Evolutionary conservation across 2,888 invertebrate genomes (phyloP), one percentile per base, ranked within the genome.

Genomic region (Leucania comma): DNA sequence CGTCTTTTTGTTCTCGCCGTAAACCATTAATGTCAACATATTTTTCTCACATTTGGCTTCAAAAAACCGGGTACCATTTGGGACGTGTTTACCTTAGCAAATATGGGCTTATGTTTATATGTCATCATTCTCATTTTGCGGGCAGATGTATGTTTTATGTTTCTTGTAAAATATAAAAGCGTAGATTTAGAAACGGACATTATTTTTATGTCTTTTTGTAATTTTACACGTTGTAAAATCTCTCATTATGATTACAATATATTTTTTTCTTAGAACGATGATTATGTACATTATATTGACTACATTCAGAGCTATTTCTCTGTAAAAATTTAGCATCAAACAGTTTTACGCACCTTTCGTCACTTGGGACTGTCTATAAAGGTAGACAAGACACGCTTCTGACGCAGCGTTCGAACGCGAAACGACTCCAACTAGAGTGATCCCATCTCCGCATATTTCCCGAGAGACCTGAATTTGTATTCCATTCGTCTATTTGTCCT

Each of bases 401-500:
- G 48, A 46, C 61, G 75, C 51, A 69, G 58, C 59, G 51, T 66
- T 80, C 51, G 64, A 58, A 74, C 69, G 50, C 66, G 63, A 71
- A 64, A 72, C 74, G 79, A 62, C 78, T 76, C 81, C 26, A 81
- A 65, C 65, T 60, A 59, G 57, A 75, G 79, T 79, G 81, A 82
- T 80, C 81, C 85, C 73, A 80, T 85, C 68, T 81, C 75, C 54
- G 68, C 59, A 62, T 87, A 87, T 86, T 86, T 86, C 86, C 86
- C 87, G n/a, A 0, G 78, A 70, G 86, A 62, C 22, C 9, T 56
- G 60, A 87, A 86, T 86, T 86, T 85, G 82, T 84, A 84, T 85
- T 86, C 82, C 75, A 82, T 82, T 79, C 83, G 70, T 85, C 87
- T 80, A 80, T 86, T 86, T 86, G 80, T 83, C 78, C 72, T 75